phyloP scores from a whole-genome alignment of 2,888 invertebrate species.

The Podabrus alpinus region DNA sequence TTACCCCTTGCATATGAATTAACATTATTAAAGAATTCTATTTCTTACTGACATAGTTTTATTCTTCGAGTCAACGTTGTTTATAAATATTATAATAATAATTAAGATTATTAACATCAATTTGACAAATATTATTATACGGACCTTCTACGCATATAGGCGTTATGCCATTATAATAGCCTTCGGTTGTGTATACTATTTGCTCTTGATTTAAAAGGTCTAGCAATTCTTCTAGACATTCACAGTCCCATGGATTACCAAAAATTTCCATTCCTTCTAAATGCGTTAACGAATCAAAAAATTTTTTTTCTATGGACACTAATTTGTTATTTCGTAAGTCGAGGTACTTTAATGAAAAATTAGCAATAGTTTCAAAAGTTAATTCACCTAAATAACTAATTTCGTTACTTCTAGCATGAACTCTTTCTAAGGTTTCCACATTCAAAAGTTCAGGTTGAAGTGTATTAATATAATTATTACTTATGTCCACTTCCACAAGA shows the following conservation, averaged over 20 bases:
- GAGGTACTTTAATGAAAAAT: conserved; percentile 30
- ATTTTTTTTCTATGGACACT: conserved; percentile 31
- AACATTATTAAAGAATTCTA: neutral
- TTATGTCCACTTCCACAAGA: conserved; percentile 35
- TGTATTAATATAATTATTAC: conserved; percentile 33
- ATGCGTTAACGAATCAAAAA: conserved; percentile 34
- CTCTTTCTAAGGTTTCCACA: conserved; percentile 28
- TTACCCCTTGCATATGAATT: no score
- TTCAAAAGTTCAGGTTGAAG: conserved; percentile 30
- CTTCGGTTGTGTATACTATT: conserved; percentile 23
- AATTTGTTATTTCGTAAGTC: conserved; percentile 36
- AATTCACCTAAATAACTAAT: conserved; percentile 32
- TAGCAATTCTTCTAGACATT: conserved; percentile 31
- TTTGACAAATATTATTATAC: neutral
- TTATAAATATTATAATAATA: conserved; percentile 8
- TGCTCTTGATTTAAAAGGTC: conserved; percentile 14
- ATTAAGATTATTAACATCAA: neutral
- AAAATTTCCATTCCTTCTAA: conserved; percentile 36
- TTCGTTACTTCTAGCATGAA: conserved; percentile 34
- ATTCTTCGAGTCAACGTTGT: neutral
- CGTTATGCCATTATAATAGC: conserved; percentile 30
- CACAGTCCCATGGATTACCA: conserved; percentile 40
- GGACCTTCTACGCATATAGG: conserved; percentile 3
- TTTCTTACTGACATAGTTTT: neutral
- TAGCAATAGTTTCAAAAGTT: conserved; percentile 26